These are phyloP conservation scores for Bombus cullumanus DNA, from an alignment of 1,140 invertebrate species.

Conservation along the genomic window DNA sequence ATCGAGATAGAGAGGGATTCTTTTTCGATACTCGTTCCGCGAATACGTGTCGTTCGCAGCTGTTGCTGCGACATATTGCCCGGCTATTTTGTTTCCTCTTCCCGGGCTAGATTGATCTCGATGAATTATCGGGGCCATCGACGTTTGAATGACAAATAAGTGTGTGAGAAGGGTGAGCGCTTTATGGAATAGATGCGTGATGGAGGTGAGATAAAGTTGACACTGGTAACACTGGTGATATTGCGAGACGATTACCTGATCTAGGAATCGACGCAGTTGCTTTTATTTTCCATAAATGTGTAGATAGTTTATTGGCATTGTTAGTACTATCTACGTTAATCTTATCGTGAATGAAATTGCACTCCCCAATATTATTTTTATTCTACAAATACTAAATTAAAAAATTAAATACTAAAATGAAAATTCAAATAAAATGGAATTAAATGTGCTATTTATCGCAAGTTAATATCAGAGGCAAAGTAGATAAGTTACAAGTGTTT, in stretches of 20 bases:
- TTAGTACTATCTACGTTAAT: no score
- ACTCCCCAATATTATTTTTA: no score
- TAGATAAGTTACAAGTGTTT: background rate
- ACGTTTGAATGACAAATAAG: background rate
- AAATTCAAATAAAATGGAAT: no score
- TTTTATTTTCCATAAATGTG: no score
- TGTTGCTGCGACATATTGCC: background rate
- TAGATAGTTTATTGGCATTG: no score
- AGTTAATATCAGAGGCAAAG: background rate
- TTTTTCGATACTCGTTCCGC: constrained; percentile 12
- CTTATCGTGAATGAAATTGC: no score
- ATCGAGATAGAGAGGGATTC: constrained; percentile 15
- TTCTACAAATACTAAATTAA: no score
- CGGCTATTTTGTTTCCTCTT: background rate
- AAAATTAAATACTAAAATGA: no score
- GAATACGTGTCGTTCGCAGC: constrained; percentile 11
- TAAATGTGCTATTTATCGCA: background rate
- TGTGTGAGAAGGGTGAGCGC: background rate
- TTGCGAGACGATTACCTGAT: background rate
- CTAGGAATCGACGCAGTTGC: no score
- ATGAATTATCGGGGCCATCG: background rate
- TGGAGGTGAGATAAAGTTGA: background rate
- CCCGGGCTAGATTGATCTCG: background rate
- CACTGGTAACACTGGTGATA: background rate
- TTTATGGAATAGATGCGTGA: background rate